A percentile compares a stretch with the other conserved stretches of the same genome.
phyloP scores from a whole-genome alignment of 2,797 vertebrate species.

The Valencia hispanica region DNA sequence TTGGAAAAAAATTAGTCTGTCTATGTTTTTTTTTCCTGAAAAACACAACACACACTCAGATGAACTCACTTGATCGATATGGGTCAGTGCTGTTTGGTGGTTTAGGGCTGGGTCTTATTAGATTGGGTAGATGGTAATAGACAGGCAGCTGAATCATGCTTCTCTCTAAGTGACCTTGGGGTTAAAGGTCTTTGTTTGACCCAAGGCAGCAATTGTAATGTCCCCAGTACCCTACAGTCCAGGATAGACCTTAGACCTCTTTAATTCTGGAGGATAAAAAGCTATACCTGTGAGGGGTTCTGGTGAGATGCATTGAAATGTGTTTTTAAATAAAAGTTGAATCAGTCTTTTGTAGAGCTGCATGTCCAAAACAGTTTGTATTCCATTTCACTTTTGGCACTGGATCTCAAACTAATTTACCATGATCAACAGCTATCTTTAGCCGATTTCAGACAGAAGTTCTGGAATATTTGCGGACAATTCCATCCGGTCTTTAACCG shows the following conservation, averaged over 20 bases:
- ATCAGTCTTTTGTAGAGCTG: slow-evolving; percentile 62
- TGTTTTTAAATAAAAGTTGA: slow-evolving; percentile 56
- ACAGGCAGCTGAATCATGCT: slow-evolving; percentile 75
- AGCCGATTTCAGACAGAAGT: too few species aligned
- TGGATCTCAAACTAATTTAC: slow-evolving; percentile 66
- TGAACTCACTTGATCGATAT: slow-evolving; percentile 53
- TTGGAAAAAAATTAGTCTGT: slow-evolving; percentile 42
- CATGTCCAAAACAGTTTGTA: slow-evolving; percentile 62
- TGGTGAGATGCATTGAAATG: slow-evolving; percentile 36
- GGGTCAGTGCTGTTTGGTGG: slow-evolving; percentile 51
- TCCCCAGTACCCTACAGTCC: slow-evolving; percentile 5
- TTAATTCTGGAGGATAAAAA: slow-evolving; percentile 32
- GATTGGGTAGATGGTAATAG: slow-evolving; percentile 70
- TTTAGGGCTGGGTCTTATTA: slow-evolving; percentile 61
- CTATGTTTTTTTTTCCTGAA: slow-evolving; percentile 32
- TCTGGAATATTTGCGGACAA: too few species aligned
- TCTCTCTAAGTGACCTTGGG: slow-evolving; percentile 53
- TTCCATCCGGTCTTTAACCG: too few species aligned
- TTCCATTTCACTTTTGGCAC: slow-evolving; percentile 50
- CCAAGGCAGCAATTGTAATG: slow-evolving; percentile 44
- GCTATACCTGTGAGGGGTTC: slow-evolving; percentile 32
- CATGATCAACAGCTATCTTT: slow-evolving; percentile 65
- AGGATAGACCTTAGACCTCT: slow-evolving; percentile 46
- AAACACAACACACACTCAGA: slow-evolving; percentile 19
- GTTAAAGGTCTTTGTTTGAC: slow-evolving; percentile 65